These are phyloP conservation scores for Chrysochloris asiatica DNA, from an alignment of 2,113 vertebrate genomes.

Conservation along the genomic window DNA sequence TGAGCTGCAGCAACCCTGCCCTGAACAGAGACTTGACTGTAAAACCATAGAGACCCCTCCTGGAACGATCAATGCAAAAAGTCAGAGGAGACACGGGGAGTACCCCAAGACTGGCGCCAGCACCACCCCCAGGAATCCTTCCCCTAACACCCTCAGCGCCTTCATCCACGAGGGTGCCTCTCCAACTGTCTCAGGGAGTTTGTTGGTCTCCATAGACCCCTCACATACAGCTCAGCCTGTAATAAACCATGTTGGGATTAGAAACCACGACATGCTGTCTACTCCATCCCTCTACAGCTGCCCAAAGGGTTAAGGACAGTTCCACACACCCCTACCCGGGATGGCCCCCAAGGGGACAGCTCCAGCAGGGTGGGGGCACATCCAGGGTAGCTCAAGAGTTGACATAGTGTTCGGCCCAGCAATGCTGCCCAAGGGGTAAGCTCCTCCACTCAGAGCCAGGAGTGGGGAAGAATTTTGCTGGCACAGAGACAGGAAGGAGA, in stretches of 20 bases:
- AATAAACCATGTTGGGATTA: not conserved
- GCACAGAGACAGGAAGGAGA: constrained; percentile 25
- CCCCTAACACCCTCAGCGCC: too few relatives aligned
- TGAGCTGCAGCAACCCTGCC: not conserved
- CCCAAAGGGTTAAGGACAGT: not conserved
- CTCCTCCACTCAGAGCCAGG: fast-evolving
- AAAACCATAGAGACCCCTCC: too few relatives aligned
- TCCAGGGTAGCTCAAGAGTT: not conserved
- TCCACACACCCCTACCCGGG: not conserved
- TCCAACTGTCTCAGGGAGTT: too few relatives aligned
- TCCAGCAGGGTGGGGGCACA: fast-evolving
- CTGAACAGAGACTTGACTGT: not conserved
- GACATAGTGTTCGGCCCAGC: fast-evolving
- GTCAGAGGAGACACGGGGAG: not conserved
- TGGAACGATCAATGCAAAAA: too few relatives aligned
- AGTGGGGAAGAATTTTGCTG: not conserved
- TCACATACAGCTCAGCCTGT: not conserved
- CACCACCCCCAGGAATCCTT: too few relatives aligned
- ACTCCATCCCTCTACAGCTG: not conserved
- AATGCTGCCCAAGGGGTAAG: not conserved
- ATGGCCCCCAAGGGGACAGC: not conserved
- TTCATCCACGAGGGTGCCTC: not conserved
- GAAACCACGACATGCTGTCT: not conserved
- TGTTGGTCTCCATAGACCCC: not conserved
- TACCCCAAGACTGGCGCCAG: too few relatives aligned